Percentiles rank a stretch among this genome's conserved stretches.
These are phyloP conservation scores for Netelia virgata DNA, from an alignment of 2,888 invertebrate species.

Conservation along the genomic window DNA sequence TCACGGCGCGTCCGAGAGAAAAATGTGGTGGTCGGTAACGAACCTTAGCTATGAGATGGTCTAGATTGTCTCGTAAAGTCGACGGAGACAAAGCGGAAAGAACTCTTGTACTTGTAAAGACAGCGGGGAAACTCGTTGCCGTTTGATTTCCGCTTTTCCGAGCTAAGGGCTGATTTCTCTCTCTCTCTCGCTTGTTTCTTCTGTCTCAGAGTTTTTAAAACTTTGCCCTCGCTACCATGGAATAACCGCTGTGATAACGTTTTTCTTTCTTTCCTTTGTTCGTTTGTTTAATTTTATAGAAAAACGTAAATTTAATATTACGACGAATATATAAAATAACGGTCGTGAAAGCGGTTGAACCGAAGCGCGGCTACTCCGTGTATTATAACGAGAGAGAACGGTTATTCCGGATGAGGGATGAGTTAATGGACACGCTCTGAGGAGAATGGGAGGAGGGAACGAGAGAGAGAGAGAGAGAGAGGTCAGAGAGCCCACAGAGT, in stretches of 20 bases:
- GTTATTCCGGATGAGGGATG: slow-evolving; percentile 41
- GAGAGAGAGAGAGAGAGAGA: slow-evolving; percentile 15
- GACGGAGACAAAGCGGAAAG: slow-evolving; percentile 51
- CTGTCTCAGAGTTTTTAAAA: slow-evolving; percentile 11
- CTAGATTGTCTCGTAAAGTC: slow-evolving; percentile 54
- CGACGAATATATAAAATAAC: background rate
- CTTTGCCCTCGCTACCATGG: background rate
- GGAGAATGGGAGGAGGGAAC: background rate
- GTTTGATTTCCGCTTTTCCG: slow-evolving; percentile 30
- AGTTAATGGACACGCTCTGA: slow-evolving; percentile 45
- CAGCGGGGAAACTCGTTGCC: background rate
- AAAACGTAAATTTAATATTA: slow-evolving; percentile 17
- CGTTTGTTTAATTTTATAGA: slow-evolving; percentile 7
- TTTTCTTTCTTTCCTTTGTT: slow-evolving; percentile 24
- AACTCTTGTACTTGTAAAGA: slow-evolving; percentile 7
- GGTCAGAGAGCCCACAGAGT: slow-evolving; percentile 43
- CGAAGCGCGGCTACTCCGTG: background rate
- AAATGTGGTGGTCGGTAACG: slow-evolving; percentile 63
- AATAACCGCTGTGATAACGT: slow-evolving; percentile 6
- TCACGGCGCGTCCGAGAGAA: slow-evolving; percentile 58
- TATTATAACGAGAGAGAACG: slow-evolving; percentile 46
- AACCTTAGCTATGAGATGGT: slow-evolving; percentile 58
- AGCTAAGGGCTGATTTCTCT: background rate
- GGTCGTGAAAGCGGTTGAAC: slow-evolving; percentile 24
- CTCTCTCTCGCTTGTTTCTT: background rate